Evolutionary conservation across 2,797 vertebrate species (phyloP).

Genomic region (Dermochelys coriacea): DNA sequence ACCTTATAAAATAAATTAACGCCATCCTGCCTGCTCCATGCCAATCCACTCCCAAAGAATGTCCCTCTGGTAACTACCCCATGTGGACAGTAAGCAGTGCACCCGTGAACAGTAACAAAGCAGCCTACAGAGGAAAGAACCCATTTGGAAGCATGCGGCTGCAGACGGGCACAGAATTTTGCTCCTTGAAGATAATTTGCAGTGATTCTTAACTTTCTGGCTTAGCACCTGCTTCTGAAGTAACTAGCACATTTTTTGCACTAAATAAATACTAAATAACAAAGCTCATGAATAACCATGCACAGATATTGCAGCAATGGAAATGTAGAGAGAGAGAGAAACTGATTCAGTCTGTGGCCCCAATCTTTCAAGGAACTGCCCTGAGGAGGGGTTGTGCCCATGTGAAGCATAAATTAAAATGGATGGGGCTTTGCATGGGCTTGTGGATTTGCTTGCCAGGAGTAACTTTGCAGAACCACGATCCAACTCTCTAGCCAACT

Average conservation of each 20-base stretch:
- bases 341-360: background rate
- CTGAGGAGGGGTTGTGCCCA: no score
- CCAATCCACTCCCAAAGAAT: background rate
- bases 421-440: background rate
- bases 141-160: background rate
- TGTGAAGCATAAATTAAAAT: no score
- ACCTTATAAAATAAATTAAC: background rate
- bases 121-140: background rate
- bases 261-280: background rate
- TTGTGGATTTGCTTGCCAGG: background rate
- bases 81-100: background rate
- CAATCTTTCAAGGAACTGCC: background rate
- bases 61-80: background rate
- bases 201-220: background rate
- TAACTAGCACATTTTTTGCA: background rate
- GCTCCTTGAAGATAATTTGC: background rate
- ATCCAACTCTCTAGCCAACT: background rate
- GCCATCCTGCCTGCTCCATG: no score
- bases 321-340: no score
- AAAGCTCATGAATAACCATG: background rate
- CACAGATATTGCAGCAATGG: background rate
- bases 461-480: background rate
- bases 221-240: background rate
- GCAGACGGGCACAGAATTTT: background rate
- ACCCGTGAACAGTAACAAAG: background rate